Evolutionary conservation across 2,113 vertebrate species (phyloP).

Genomic region (Scolopax mira): DNA sequence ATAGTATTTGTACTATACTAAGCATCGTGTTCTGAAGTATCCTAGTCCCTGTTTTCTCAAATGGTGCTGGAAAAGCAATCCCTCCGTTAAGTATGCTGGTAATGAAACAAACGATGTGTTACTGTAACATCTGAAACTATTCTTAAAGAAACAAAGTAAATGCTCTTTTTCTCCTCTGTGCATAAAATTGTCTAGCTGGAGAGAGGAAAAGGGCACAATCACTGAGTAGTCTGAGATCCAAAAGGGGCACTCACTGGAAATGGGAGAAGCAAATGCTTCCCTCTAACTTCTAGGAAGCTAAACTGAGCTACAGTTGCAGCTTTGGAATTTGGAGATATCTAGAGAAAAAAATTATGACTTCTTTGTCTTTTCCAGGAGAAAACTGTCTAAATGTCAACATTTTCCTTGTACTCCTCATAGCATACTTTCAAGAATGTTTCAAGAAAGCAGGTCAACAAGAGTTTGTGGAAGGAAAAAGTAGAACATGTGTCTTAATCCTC

Average conservation of each 20-base stretch:
- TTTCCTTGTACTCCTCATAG: neutral
- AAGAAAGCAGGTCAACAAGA: neutral
- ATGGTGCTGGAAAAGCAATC: neutral
- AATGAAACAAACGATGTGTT: neutral
- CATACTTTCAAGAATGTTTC: neutral
- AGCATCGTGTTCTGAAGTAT: neutral
- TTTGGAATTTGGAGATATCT: neutral
- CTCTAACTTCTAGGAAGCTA: neutral
- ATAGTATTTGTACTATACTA: neutral
- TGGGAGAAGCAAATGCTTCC: neutral
- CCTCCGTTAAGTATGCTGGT: neutral
- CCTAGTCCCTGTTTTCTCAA: neutral
- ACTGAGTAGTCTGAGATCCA: neutral
- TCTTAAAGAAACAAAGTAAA: neutral
- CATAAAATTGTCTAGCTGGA: neutral
- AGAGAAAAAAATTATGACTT: neutral
- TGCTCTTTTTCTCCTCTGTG: neutral
- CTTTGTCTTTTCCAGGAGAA: neutral
- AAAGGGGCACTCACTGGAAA: neutral
- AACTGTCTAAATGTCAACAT: neutral
- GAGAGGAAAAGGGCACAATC: neutral
- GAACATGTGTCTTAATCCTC: neutral
- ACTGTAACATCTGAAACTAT: neutral
- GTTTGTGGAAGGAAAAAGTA: neutral
- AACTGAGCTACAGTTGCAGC: neutral